Percentiles rank a stretch among this genome's conserved stretches.
phyloP scores from a whole-genome alignment of 30 jellyfish, hydroid and myxozoan species.

The Aurelia sp. region DNA sequence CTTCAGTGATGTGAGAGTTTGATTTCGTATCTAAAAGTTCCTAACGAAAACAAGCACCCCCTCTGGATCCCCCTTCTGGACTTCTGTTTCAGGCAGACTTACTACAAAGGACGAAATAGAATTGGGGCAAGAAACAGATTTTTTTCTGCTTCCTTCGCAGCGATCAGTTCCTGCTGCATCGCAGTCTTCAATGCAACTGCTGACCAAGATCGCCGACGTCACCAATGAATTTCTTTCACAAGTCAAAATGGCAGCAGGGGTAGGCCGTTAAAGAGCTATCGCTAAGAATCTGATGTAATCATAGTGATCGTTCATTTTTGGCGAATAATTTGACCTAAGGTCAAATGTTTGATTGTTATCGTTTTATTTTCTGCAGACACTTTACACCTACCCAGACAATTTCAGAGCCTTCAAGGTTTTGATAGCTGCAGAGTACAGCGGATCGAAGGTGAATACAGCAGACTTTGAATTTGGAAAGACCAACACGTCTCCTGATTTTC shows the following conservation, averaged over 20 bases:
- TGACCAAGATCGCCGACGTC: neutral
- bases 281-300: too few species aligned
- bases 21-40: too few species aligned
- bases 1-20: too few species aligned
- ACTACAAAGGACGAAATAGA: too few species aligned
- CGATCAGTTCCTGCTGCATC: neutral
- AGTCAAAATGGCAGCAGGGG: slow-evolving; percentile 80
- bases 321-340: neutral
- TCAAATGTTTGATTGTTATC: neutral
- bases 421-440: slow-evolving; percentile 98
- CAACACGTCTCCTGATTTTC: slow-evolving; percentile 75
- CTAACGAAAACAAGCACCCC: too few species aligned
- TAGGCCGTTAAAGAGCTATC: neutral
- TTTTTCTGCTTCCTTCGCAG: slow-evolving; percentile 1
- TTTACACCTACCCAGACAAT: slow-evolving; percentile 90
- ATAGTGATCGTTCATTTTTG: neutral
- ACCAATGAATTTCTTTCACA: neutral
- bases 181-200: neutral
- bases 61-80: too few species aligned
- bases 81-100: too few species aligned
- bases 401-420: slow-evolving; percentile 84
- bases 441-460: slow-evolving; percentile 72
- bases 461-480: slow-evolving; percentile 91
- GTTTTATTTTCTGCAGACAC: slow-evolving; percentile 67
- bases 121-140: too few species aligned